Base-by-base conservation (phyloP, 2,888 invertebrate genomes). In the Ornithoptera alexandrae region DNA sequence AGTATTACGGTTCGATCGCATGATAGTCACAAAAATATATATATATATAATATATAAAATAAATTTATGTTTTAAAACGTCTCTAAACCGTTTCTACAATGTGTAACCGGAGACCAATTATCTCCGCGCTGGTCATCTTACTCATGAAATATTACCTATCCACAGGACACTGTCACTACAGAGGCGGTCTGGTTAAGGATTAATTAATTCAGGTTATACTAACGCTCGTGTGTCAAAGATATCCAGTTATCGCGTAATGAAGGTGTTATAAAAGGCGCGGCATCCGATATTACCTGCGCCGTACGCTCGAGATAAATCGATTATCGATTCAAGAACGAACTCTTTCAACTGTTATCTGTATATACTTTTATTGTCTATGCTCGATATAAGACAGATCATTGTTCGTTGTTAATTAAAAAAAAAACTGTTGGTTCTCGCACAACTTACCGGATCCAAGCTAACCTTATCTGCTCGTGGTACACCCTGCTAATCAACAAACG, bases 141-240 rank as follows among this genome's bases (percentile, higher is more conserved):
- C 75, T 75, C 72, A 78, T 87, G 87, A 84, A 86, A 86, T 84
- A 81, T 80, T 82, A 87, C 79, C 83, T 78, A 77, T 77, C 79
- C 74, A 80, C 81, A 76, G 72, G 78, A 79, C 79, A 78, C 77
- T 76, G 78, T 79, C 79, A 79, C 79, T 77, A 76, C 75, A 75
- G 74, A 72, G 79, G 73, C 75, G 71, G 71, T 72, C 68, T 70
- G 74, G 73, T 75, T 73, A 73, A 69, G 65, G 75, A 84, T 85
- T 89, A 89, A 89, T 89, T 89, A 89, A 82, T 80, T 63, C 83
- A 82, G 82, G 83, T 84, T 85, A 83, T 83, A 81, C 81, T 80
- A 84, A 82, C 80, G 78, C 84, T 88, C 83, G 76, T 79, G 77
- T 88, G 84, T 86, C 90, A 90, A 87, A 84, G 81, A 76, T 74